Evolutionary conservation across 2,888 invertebrate genomes (phyloP), one percentile per base, ranked within the genome.

Genomic region (Drosophila pseudotalamancana): DNA sequence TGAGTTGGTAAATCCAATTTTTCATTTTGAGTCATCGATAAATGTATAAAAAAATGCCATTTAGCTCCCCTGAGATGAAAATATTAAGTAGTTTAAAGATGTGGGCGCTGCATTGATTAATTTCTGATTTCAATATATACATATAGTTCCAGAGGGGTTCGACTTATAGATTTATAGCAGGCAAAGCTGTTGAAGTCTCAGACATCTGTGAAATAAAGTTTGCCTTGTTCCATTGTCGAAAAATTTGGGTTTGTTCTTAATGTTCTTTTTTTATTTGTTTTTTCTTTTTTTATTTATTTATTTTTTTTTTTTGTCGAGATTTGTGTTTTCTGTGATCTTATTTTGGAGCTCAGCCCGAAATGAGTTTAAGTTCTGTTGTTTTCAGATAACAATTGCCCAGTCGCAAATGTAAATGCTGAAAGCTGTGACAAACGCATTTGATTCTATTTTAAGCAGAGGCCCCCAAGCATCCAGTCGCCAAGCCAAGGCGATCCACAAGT

Each of bases 361-460:
- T 50, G 37, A 46, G 31, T 53, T 64, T 40, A 23, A 61, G 35
- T 16, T 45, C 50, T 39, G 23, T 23, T 19, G n/a, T 35, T 49
- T 60, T 40, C 11, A 51, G 73, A 73, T 73, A 73, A 69, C 35
- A 42, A 27, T 12, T 35, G 23, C 35, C 9, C 9, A 16, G 9
- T 8, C 49, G 51, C 73, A 73, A 40, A 57, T 68, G 73, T 49
- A 50, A 49, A 56, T 55, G 62, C 54, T 63, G 61, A 73, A 73
- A 69, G 55, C 37, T 46, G 60, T 64, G 64, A 57, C 61, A 73
- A 55, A 62, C 45, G 45, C 57, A 55, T 48, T 72, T 51, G 37
- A 8, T 53, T 67, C 19, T 72, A 72, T 46, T 72, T 72, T 23
- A 60, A 72, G 51, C 25, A 27, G 40, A 39, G 45, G 57, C 31